Conservation (phyloP, 1,140 invertebrate genomes). For the Periplaneta americana region DNA sequence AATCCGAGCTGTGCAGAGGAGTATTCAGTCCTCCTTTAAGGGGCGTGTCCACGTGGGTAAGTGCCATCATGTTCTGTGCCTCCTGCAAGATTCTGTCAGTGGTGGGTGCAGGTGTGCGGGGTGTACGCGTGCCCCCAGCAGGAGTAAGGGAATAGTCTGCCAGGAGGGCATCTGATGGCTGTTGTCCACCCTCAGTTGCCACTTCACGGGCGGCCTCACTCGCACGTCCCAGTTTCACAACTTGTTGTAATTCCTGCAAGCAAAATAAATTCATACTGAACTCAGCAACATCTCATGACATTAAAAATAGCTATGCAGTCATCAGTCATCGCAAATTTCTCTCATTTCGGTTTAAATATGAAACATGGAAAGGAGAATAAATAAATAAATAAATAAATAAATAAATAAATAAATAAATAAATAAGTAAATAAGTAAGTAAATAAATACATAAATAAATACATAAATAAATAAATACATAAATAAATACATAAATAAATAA, state of each 20-base stretch:
- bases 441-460: too few species aligned
- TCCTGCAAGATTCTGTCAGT: constrained; percentile 80
- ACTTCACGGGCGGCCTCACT: constrained; percentile 91
- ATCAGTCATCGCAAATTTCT: too few species aligned
- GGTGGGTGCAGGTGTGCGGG: constrained; percentile 75
- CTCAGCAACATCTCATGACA: not conserved
- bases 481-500: too few species aligned
- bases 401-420: too few species aligned
- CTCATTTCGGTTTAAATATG: too few species aligned
- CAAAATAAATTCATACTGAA: constrained; percentile 4
- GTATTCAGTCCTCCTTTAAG: constrained; percentile 95
- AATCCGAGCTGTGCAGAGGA: constrained; percentile 83
- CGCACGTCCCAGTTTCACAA: constrained; percentile 93
- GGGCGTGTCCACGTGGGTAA: constrained; percentile 96
- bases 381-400: too few species aligned
- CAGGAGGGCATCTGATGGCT: constrained; percentile 79
- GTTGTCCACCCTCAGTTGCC: constrained; percentile 75
- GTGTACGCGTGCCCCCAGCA: constrained; percentile 62
- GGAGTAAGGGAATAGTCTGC: constrained; percentile 89
- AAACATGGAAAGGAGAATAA: too few species aligned
- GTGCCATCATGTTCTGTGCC: constrained; percentile 96
- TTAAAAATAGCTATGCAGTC: too few species aligned
- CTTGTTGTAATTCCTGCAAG: constrained; percentile 71
- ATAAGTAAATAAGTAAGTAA: too few species aligned
- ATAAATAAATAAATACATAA: too few species aligned